These are phyloP conservation scores for Odontothrips loti DNA, from an alignment of 2,888 invertebrate species.

Conservation along the genomic window DNA sequence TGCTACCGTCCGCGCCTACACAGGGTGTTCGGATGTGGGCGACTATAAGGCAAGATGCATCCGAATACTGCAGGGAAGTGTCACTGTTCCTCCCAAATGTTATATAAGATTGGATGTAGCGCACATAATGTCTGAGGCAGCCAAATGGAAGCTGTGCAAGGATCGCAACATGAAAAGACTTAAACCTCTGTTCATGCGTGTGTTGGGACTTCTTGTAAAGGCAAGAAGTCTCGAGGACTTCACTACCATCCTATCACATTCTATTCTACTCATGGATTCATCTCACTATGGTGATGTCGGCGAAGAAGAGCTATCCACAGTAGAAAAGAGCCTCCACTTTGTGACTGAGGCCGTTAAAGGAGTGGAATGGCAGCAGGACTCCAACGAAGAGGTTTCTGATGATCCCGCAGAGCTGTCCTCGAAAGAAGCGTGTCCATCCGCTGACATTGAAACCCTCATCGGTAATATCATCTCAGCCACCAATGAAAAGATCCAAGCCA, in stretches of 20 bases:
- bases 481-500: neutral
- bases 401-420: neutral
- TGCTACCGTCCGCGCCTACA: neutral
- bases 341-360: neutral
- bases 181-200: neutral
- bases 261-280: neutral
- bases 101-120: neutral
- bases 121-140: neutral
- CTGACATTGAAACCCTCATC: neutral
- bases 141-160: neutral
- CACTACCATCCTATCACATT: neutral
- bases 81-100: neutral
- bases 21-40: neutral
- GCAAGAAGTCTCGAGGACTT: neutral
- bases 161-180: neutral
- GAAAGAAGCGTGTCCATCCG: neutral
- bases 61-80: neutral
- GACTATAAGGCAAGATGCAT: neutral
- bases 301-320: neutral
- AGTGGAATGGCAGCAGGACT: neutral
- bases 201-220: neutral
- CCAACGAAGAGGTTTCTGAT: neutral
- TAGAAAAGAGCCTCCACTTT: neutral
- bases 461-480: neutral
- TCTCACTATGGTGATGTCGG: neutral